Base-by-base conservation (phyloP, 1,140 invertebrate species). In the Eufriesea mexicana region DNA sequence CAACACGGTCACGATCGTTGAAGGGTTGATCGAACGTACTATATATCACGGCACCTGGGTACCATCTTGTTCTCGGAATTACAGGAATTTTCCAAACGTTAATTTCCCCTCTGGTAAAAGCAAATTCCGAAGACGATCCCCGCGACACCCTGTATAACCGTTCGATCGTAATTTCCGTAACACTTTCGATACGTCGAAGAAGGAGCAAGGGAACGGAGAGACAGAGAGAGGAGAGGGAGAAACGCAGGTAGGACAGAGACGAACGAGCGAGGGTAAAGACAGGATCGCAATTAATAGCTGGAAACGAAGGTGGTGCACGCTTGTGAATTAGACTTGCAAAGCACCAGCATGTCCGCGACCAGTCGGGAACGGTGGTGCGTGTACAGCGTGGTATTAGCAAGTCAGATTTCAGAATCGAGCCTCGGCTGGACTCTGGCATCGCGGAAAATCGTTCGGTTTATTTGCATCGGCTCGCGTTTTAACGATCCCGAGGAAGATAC, bases 291-390 rank as follows among this genome's bases (percentile, higher is more conserved):
- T 78, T 83, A 66, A 79, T 84, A 25, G 79, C 12, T 51, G 72
- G 79, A 42, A 57, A 67, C 16, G 54, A 84, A 61, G 78, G 62
- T 81, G 78, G 71, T 84, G 79, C 62, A 49, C 59, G 68, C 55
- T 67, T 80, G 49, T 1, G n/a, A 67, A 84, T 84, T 82, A 82
- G 70, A 84, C 83, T 84, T 84, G 83, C 83, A 84, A 84, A 81
- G 45, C 54, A 23, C 23, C 45, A 67, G 61, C 61, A 54, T 74
- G 78, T 68, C 42, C 42, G 18, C 57, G 49, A 28, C n/a, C 35
- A 42, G 66, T 67, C 47, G 28, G 35, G 35, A 20, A 23, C 71
- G n/a, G n/a, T 25, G 61, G 79, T 82, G 79, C 79, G 72, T 76
- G 73, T 16, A 72, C 70, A n/a, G 0, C 47, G 23, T n/a, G 57